These are phyloP conservation scores for Strix aluco DNA, from an alignment of 2,113 vertebrate species.

Conservation along the genomic window DNA sequence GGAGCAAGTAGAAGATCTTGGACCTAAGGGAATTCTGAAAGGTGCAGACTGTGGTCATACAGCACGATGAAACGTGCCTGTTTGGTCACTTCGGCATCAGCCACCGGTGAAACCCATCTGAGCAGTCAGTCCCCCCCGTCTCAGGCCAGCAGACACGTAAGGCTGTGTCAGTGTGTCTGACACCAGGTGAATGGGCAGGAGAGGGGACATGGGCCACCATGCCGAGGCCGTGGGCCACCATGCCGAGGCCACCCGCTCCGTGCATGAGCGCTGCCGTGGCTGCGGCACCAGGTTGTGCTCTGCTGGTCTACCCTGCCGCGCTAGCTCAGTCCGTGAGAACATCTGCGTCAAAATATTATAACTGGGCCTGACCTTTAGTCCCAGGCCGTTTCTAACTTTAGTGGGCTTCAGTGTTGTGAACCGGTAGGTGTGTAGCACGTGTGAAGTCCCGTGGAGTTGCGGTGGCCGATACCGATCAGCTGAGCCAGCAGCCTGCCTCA, in stretches of 20 bases:
- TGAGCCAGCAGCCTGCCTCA: neutral
- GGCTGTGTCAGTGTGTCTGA: neutral
- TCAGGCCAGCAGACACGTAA: rapidly evolving
- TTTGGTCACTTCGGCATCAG: neutral
- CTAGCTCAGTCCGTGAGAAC: neutral
- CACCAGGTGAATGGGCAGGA: neutral
- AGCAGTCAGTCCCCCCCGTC: neutral
- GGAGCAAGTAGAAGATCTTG: neutral
- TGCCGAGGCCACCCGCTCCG: neutral
- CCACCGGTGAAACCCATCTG: rapidly evolving
- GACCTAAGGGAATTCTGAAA: neutral
- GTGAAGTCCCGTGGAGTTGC: neutral
- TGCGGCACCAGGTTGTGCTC: neutral
- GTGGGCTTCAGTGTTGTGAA: neutral
- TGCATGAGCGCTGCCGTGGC: rapidly evolving
- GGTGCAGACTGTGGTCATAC: neutral
- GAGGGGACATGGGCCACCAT: neutral
- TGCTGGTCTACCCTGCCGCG: neutral
- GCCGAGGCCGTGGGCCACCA: rapidly evolving
- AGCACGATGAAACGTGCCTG: rapidly evolving
- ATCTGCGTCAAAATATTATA: neutral
- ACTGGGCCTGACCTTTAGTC: neutral
- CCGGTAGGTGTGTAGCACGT: rapidly evolving
- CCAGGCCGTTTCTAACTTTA: neutral
- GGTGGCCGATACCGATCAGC: neutral